A percentile compares a stretch with the other conserved stretches of the same genome.
Evolutionary conservation across 2,888 invertebrate species (phyloP).

Genomic region (Melipona bicolor): DNA sequence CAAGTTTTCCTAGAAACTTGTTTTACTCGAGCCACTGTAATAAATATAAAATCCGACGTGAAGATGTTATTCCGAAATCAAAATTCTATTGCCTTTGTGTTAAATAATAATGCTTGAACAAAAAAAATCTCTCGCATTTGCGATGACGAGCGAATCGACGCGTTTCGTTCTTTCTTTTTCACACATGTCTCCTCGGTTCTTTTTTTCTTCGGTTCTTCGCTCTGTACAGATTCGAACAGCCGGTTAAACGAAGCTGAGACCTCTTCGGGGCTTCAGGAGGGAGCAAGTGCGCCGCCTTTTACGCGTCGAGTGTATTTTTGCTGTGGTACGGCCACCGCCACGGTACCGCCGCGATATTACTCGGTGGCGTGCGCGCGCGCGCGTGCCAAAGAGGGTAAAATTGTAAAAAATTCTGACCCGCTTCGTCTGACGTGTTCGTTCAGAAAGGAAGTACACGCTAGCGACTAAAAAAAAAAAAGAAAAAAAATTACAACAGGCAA

Average conservation of each 20-base stretch:
- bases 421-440: neutral
- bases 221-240: conserved; percentile 1
- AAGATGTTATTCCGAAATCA: too few relatives aligned
- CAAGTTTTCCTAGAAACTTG: too few relatives aligned
- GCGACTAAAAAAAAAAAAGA: too few relatives aligned
- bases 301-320: conserved; percentile 12
- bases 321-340: neutral
- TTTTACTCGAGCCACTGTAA: too few relatives aligned
- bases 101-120: too few relatives aligned
- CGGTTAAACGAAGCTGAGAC: conserved; percentile 29
- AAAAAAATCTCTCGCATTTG: neutral
- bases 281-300: neutral
- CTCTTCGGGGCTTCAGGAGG: neutral
- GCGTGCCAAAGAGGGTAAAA: neutral
- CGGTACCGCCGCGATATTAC: neutral
- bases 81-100: too few relatives aligned
- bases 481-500: too few relatives aligned
- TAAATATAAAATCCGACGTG: too few relatives aligned
- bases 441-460: neutral
- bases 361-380: neutral
- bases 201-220: neutral
- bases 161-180: conserved; percentile 10
- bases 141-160: conserved; percentile 20
- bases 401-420: neutral
- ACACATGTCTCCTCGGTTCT: too few relatives aligned